Base-by-base conservation (phyloP, 1,140 invertebrate genomes). In the Apis dorsata region DNA sequence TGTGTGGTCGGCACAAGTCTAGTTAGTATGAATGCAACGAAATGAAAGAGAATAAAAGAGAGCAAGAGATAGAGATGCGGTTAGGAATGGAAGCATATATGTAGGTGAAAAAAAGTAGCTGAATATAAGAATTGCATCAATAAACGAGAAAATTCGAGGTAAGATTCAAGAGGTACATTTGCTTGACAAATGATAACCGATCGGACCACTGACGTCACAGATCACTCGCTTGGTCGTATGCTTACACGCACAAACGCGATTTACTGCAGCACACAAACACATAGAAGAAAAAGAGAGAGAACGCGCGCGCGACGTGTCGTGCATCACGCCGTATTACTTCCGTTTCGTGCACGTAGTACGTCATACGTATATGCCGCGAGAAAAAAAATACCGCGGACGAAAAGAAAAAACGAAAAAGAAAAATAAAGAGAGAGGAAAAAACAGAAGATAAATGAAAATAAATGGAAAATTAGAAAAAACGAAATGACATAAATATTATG, bases 111-210 rank as follows among this genome's bases (percentile, higher is more conserved):
- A 68, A 13, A 72, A 68, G 71, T 44, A 19, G 28, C 68, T 19
- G n/a, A 65, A 10, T 5, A 15, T 4, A 51, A 44, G 59, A 65
- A 3, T 53, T 68, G 49, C 59, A 8, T n/a, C 49, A n/a, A 51
- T 51, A n/a, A 53, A 15, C 28, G 10, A 51, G 57, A 65, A 34
- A 57, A 24, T 28, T 49, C 7, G 79, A 79, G 78, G 88, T 85
- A 87, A 89, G 87, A 87, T 28, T 24, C 75, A 71, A 77, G 83
- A 76, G 83, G 89, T 89, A 87, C 88, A 88, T 90, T 88, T 88
- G 90, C 86, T 92, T 93, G 92, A 93, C 91, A 92, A 90, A 90
- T 93, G 92, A 93, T 91, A 91, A 91, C 90, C 91, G 85, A 93
- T 92, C 88, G 92, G 89, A 91, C 91, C 92, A 92, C 92, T 92